Evolutionary conservation across 1,140 invertebrate genomes (phyloP), one percentile per base, ranked within the genome.

Genomic region (Eciton burchellii): DNA sequence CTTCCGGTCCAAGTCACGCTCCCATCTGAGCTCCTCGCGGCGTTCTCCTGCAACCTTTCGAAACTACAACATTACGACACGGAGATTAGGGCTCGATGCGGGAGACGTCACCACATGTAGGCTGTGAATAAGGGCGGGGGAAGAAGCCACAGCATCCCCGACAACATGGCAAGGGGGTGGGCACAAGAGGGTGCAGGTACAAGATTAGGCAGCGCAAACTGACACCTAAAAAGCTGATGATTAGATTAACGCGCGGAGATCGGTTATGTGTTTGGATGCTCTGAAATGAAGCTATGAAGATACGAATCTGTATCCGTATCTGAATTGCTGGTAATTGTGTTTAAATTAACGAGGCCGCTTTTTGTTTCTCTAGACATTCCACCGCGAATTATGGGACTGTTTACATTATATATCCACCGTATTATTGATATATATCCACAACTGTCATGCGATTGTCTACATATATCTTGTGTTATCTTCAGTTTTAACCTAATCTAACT

Each of bases 1-100:
- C 82, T 93, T 90, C 92, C 94, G 94, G 68, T 95, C 94, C 77
- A 94, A 71, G 81, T 94, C 94, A 82, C 92, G 86, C 85, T 94
- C 94, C 93, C 93, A 93, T 82, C 92, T 93, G 85, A 94, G 90
- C 71, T 94, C 92, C 86, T 94, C 91, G 49, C 94, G 93, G 21
- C 93, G 93, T 79, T 95, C 94, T 59, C 94, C 94, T 93, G 94
- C 93, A 92, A 95, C 94, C 93, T 94, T 94, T 93, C 92, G 93
- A 94, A 94, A 94, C 93, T 94, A 93, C 90, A 94, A 94, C 89
- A 93, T 94, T 94, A 93, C 90, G 88, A 91, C 65, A 93, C 88
- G 84, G 86, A 86, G 89, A 91, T 94, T 94, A 94, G 91, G 89
- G 89, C 60, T 87, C 87, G 84, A 90, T 90, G 85, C 88, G 87